Percentiles rank a stretch among this genome's conserved stretches.
Conservation (phyloP, 2,113 vertebrate species). For the Poeciliopsis turrubarensis region DNA sequence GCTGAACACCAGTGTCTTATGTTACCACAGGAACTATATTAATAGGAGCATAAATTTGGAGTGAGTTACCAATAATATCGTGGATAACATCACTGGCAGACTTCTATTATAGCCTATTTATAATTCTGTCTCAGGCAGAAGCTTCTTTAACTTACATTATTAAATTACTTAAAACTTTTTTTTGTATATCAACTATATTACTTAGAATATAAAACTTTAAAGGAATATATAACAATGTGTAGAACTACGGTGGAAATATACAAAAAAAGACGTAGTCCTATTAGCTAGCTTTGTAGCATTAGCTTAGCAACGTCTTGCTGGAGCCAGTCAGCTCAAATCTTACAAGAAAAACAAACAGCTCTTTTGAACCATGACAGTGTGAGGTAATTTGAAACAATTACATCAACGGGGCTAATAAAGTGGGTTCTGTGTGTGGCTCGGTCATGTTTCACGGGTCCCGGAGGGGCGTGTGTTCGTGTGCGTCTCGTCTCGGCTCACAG, state of each 20-base stretch:
- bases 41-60: conserved; percentile 53
- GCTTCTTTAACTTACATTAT: neutral
- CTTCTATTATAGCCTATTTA: no score
- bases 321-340: neutral
- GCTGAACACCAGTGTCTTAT: conserved; percentile 50
- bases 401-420: neutral
- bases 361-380: neutral
- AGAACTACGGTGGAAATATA: no score
- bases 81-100: conserved; percentile 22
- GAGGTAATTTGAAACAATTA: neutral
- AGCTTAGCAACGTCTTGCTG: no score
- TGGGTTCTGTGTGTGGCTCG: neutral
- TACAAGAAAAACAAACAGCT: neutral
- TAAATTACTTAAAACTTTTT: neutral
- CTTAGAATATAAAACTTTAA: no score
- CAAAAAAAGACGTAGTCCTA: no score
- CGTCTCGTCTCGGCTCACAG: conserved; percentile 33
- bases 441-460: conserved; percentile 14
- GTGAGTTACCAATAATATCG: conserved; percentile 16
- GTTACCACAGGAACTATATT: conserved; percentile 66
- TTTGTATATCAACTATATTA: neutral
- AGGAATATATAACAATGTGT: no score
- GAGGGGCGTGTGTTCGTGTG: neutral
- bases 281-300: no score
- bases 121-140: neutral